Conservation (phyloP, 2,888 invertebrate genomes). For the Nymphalis polychloros region DNA sequence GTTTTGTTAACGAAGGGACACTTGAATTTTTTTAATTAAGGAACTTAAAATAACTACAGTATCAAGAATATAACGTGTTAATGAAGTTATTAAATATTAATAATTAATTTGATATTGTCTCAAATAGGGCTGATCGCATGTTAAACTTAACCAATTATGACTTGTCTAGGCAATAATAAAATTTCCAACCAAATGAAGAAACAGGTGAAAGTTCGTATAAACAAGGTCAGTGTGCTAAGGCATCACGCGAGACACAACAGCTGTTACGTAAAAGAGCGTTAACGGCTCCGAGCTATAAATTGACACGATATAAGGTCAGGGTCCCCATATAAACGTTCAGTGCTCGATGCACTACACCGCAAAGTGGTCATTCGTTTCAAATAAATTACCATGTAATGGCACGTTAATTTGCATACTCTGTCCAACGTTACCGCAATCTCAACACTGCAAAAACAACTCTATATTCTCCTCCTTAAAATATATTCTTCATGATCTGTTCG, state of each 20-base stretch:
- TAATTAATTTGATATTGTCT: not conserved
- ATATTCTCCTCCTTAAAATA: slow-evolving; percentile 43
- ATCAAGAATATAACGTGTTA: not conserved
- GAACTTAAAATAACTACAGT: not conserved
- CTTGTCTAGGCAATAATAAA: slow-evolving; percentile 36
- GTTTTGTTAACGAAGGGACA: not conserved
- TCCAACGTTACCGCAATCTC: slow-evolving; percentile 50
- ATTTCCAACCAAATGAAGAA: slow-evolving; percentile 49
- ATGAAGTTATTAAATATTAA: not conserved
- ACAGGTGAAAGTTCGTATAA: slow-evolving; percentile 70
- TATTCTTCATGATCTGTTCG: slow-evolving; percentile 44
- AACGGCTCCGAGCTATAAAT: slow-evolving; percentile 78
- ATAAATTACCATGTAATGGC: slow-evolving; percentile 82
- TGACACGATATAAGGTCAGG: slow-evolving; percentile 80
- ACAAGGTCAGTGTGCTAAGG: slow-evolving; percentile 65
- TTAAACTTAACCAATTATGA: slow-evolving; percentile 24
- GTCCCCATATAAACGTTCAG: slow-evolving; percentile 77
- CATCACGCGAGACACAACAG: slow-evolving; percentile 68
- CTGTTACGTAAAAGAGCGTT: slow-evolving; percentile 77
- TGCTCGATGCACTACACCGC: slow-evolving; percentile 78
- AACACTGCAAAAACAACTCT: slow-evolving; percentile 56
- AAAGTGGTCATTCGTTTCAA: slow-evolving; percentile 82
- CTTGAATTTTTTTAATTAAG: too few species aligned
- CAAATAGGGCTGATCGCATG: slow-evolving; percentile 11
- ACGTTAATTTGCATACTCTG: slow-evolving; percentile 80